A percentile compares a stretch with the other conserved stretches of the same genome.
These are phyloP conservation scores for Agrochola macilenta DNA, from an alignment of 2,888 invertebrate genomes.

Conservation along the genomic window DNA sequence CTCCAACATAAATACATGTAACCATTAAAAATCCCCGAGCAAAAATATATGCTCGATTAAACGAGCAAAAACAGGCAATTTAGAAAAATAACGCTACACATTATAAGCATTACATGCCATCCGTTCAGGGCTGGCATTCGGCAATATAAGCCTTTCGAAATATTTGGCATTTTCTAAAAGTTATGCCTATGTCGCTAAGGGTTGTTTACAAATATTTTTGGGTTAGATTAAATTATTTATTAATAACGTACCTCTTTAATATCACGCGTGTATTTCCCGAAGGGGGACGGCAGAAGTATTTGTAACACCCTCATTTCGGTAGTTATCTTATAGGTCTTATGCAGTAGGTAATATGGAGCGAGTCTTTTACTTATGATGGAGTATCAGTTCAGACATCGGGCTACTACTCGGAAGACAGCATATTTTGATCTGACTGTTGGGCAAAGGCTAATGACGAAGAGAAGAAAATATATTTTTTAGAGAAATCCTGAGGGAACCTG, in stretches of 20 bases:
- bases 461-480: no score
- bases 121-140: constrained; percentile 51
- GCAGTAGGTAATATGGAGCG: neutral
- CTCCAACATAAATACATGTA: constrained; percentile 7
- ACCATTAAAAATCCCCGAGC: constrained; percentile 38
- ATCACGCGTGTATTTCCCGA: neutral
- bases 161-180: constrained; percentile 59
- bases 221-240: constrained; percentile 49
- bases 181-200: constrained; percentile 46
- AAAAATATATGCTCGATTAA: constrained; percentile 44
- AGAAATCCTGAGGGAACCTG: neutral
- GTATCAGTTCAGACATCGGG: neutral
- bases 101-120: constrained; percentile 37
- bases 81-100: constrained; percentile 57
- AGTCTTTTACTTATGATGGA: neutral
- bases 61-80: constrained; percentile 51
- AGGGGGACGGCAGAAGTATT: neutral
- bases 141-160: constrained; percentile 50
- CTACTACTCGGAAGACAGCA: neutral
- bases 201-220: constrained; percentile 45
- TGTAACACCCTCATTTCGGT: neutral
- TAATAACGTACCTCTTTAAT: constrained; percentile 24
- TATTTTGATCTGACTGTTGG: neutral
- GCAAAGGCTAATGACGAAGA: neutral
- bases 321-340: neutral